Base-by-base conservation (phyloP, 2,113 vertebrate species). In the Bos javanicus region DNA sequence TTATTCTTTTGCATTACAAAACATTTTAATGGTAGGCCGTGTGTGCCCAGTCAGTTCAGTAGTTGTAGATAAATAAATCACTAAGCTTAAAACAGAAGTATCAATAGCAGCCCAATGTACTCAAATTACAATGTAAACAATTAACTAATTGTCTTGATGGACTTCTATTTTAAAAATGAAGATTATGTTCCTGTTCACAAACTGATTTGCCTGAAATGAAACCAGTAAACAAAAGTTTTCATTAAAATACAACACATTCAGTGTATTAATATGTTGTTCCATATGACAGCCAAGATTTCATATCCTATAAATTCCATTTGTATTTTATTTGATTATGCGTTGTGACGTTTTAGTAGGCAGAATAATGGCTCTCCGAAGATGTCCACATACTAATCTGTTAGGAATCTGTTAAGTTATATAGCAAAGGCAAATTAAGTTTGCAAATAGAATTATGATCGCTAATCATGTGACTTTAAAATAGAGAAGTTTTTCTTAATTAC, bases 61-160 rank as follows among this genome's bases (percentile, higher is more conserved):
- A 76, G 15, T 21, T 19, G 80, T 90, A 94, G 96, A 74, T 87
- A 96, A 82, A 78, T 67, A 81, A 95, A 50, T 52, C 25, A 56
- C 90, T 94, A 97, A 74, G 8, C 14, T 84, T 52, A 94, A 97
- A 92, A 87, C 25, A 81, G 36, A 94, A 91, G 30, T 62, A 92
- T 91, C 57, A 93, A 46, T 80, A 88, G 5, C 56, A 71, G 48
- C 13, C 23, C 30, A 89, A 78, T 86, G 28, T 71, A 74, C 28
- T 52, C 16, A 82, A 85, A 80, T 71, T 36, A 36, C n/a, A 23
- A 36, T 36, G n/a, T 36, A 71, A 36, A 36, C 64, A 23, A 36
- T 71, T 93, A 89, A 87, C 87, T 90, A 89, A 92, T 92, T 93
- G 46, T 33, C 25, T 94, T 93, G 46, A 92, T 93, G 12, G 21